Percentiles rank a stretch among this genome's conserved stretches.
Conservation (phyloP, 2,797 vertebrate genomes). For the Epinephelus awoara region DNA sequence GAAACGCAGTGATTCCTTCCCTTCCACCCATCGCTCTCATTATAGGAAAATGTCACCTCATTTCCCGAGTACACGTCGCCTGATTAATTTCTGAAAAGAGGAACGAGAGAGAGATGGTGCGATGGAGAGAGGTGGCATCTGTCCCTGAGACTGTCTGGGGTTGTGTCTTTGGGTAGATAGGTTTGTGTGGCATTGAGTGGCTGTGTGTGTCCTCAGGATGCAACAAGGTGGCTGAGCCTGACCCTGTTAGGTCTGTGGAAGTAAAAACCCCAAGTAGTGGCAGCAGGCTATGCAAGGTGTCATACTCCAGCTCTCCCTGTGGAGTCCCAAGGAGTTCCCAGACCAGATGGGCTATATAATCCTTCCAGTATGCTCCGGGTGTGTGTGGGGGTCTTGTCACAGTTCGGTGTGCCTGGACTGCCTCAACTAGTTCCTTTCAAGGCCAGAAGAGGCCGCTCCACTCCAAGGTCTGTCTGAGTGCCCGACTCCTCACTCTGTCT, state of each 20-base stretch:
- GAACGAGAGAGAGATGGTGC: conserved; percentile 54
- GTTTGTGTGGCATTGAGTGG: conserved; percentile 22
- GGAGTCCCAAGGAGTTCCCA: conserved; percentile 1
- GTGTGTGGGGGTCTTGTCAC: not conserved
- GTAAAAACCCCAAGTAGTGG: not conserved
- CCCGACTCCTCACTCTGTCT: not conserved
- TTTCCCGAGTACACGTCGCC: conserved; percentile 80
- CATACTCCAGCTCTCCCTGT: not conserved
- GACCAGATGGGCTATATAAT: conserved; percentile 11
- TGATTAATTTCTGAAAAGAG: conserved; percentile 83
- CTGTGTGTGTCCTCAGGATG: conserved; percentile 9
- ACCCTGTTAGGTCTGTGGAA: not conserved
- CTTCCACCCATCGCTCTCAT: conserved; percentile 83
- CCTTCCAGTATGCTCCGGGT: conserved; percentile 3
- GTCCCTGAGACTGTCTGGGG: conserved; percentile 29
- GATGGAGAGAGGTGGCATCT: conserved; percentile 65
- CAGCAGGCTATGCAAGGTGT: not conserved
- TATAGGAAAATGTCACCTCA: conserved; percentile 86
- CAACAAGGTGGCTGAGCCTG: conserved; percentile 1
- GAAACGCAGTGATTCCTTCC: conserved; percentile 73
- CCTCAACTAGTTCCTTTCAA: not conserved
- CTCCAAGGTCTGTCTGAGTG: not conserved
- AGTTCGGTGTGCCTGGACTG: not conserved
- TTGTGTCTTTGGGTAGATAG: conserved; percentile 3
- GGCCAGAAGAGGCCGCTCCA: not conserved